Evolutionary conservation across 2,797 vertebrate species (phyloP).

Genomic region (Meda fulgida): DNA sequence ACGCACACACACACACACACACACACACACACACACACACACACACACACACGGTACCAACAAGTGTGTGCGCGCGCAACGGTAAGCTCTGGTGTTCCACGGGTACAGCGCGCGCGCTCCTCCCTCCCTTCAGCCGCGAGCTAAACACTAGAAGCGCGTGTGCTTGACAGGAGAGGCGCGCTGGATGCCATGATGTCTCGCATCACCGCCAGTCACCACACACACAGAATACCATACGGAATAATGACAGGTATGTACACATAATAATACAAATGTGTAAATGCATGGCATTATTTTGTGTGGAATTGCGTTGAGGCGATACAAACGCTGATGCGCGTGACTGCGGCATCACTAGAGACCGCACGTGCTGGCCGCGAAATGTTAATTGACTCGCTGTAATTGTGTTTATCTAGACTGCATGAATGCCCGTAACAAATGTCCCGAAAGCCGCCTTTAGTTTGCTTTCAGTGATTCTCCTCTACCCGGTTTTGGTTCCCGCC

Average conservation of each 20-base stretch:
- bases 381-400: conserved; percentile 2
- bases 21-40: no score
- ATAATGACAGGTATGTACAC: conserved; percentile 26
- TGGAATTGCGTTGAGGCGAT: not conserved
- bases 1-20: no score
- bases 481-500: not conserved
- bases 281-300: not conserved
- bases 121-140: conserved; percentile 54
- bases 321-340: conserved; percentile 27
- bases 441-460: not conserved
- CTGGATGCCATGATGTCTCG: conserved; percentile 28
- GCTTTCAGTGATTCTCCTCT: not conserved
- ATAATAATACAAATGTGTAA: not conserved
- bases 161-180: conserved; percentile 11
- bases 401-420: conserved; percentile 1
- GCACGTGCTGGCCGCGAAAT: conserved; percentile 53
- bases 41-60: not conserved
- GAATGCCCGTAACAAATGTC: not conserved
- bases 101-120: conserved; percentile 36
- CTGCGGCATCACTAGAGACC: conserved; percentile 55
- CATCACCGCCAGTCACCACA: not conserved
- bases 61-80: conserved; percentile 58
- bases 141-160: conserved; percentile 3
- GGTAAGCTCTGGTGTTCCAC: conserved; percentile 65
- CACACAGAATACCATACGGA: not conserved